These are phyloP conservation scores for Nettapus auritus DNA, from an alignment of 2,113 vertebrate species.

Conservation along the genomic window DNA sequence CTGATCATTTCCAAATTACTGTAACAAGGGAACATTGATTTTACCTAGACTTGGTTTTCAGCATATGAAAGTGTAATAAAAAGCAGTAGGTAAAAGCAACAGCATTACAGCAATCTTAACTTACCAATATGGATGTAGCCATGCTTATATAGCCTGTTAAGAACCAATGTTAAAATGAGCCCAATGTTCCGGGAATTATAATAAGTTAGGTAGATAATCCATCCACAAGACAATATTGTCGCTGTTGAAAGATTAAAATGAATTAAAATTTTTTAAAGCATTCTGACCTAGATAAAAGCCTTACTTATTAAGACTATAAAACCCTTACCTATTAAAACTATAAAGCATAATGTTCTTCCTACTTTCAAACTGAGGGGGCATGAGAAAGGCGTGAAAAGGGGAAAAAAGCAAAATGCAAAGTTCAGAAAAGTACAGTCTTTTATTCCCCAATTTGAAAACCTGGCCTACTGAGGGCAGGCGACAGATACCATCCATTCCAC, in stretches of 20 bases:
- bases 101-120: constrained; percentile 31
- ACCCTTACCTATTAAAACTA: neutral
- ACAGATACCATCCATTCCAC: neutral
- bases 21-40: neutral
- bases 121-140: constrained; percentile 98
- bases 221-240: constrained; percentile 98
- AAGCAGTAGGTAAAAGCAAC: neutral
- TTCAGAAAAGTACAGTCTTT: neutral
- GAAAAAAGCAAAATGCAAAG: neutral
- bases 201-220: constrained; percentile 99
- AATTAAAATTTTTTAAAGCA: constrained; percentile 5
- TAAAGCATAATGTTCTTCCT: neutral
- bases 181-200: constrained; percentile 99
- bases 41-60: neutral
- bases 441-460: neutral
- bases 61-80: neutral
- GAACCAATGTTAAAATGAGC: constrained; percentile 94
- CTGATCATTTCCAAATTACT: neutral
- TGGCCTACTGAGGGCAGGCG: neutral
- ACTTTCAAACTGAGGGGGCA: neutral
- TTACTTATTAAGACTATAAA: neutral
- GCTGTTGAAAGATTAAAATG: constrained; percentile 81
- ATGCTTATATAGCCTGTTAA: constrained; percentile 96
- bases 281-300: constrained; percentile 23
- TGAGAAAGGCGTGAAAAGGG: neutral